These are phyloP conservation scores for Drosophila navojoa DNA, from an alignment of 1,140 invertebrate species.

Conservation along the genomic window DNA sequence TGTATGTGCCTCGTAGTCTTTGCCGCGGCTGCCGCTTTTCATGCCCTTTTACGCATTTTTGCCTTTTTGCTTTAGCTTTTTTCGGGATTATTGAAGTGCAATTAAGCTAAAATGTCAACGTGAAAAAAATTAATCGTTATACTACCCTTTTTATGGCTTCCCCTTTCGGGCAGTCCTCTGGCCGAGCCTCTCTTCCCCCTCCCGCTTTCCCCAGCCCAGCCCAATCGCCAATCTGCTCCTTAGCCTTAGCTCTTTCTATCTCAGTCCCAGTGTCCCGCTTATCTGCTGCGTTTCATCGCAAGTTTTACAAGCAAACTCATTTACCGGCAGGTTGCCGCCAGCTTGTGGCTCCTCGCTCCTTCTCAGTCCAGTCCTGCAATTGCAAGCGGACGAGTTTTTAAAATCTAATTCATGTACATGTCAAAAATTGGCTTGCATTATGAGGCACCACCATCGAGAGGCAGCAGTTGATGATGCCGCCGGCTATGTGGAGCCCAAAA, in stretches of 20 bases:
- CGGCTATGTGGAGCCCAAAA: slow-evolving; percentile 4
- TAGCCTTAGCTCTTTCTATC: slow-evolving; percentile 8
- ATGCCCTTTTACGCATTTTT: slow-evolving; percentile 83
- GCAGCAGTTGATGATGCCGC: slow-evolving; percentile 51
- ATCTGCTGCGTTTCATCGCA: slow-evolving; percentile 50
- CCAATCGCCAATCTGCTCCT: not conserved
- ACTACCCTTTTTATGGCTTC: slow-evolving; percentile 80
- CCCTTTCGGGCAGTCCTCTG: slow-evolving; percentile 19
- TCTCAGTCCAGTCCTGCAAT: slow-evolving; percentile 26
- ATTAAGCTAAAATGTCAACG: slow-evolving; percentile 83
- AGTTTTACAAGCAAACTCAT: slow-evolving; percentile 63
- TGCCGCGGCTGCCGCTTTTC: slow-evolving; percentile 72
- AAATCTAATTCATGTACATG: slow-evolving; percentile 81
- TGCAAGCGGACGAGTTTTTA: slow-evolving; percentile 41
- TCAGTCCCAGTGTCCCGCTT: slow-evolving; percentile 24
- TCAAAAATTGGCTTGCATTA: slow-evolving; percentile 69
- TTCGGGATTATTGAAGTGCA: slow-evolving; percentile 83
- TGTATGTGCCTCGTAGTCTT: slow-evolving; percentile 48
- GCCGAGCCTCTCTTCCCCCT: not conserved
- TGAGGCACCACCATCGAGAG: slow-evolving; percentile 33
- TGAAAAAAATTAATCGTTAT: slow-evolving; percentile 83
- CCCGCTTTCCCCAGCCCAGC: not conserved
- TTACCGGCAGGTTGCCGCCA: slow-evolving; percentile 39
- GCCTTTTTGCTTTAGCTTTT: slow-evolving; percentile 71
- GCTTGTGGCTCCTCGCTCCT: slow-evolving; percentile 8